Evolutionary conservation across 2,888 invertebrate species (phyloP).

Genomic region (Andrena fulva): DNA sequence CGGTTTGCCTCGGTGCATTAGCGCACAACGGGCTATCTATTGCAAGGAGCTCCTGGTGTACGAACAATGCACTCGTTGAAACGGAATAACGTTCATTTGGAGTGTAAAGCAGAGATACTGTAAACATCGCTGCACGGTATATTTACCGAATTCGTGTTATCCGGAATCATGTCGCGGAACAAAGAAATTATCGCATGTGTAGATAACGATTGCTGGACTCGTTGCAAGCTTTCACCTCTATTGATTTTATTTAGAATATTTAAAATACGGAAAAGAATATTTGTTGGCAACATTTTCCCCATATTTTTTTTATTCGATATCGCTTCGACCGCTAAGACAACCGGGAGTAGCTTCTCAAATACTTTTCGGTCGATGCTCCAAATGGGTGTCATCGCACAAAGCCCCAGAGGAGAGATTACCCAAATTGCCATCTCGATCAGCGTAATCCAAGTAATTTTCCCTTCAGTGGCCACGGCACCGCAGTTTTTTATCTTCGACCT

Average conservation of each 20-base stretch:
- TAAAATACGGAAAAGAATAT: not conserved
- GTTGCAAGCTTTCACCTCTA: not conserved
- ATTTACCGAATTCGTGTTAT: slow-evolving; percentile 35
- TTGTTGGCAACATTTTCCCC: not conserved
- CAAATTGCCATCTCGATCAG: slow-evolving; percentile 45
- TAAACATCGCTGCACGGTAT: slow-evolving; percentile 28
- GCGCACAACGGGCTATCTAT: slow-evolving; percentile 34
- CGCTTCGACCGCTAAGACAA: not conserved
- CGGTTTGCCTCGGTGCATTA: slow-evolving; percentile 44
- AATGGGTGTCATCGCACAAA: slow-evolving; percentile 29
- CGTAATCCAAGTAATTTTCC: slow-evolving; percentile 49
- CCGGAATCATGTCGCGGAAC: slow-evolving; percentile 19
- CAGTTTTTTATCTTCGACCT: slow-evolving; percentile 17
- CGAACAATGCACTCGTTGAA: slow-evolving; percentile 44
- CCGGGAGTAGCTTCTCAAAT: not conserved
- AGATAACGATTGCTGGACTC: slow-evolving; percentile 4
- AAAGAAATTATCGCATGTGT: slow-evolving; percentile 48
- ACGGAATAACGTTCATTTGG: slow-evolving; percentile 51
- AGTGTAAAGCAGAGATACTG: slow-evolving; percentile 56
- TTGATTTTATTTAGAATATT: slow-evolving; percentile 2
- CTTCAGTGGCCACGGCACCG: slow-evolving; percentile 16
- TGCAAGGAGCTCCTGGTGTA: slow-evolving; percentile 24
- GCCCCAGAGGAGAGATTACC: slow-evolving; percentile 21
- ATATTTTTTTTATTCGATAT: not conserved
- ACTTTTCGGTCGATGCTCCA: slow-evolving; percentile 8